Conservation (phyloP, 35 echinoderm and acorn worm species). For the Eucidaris tribuloides region DNA sequence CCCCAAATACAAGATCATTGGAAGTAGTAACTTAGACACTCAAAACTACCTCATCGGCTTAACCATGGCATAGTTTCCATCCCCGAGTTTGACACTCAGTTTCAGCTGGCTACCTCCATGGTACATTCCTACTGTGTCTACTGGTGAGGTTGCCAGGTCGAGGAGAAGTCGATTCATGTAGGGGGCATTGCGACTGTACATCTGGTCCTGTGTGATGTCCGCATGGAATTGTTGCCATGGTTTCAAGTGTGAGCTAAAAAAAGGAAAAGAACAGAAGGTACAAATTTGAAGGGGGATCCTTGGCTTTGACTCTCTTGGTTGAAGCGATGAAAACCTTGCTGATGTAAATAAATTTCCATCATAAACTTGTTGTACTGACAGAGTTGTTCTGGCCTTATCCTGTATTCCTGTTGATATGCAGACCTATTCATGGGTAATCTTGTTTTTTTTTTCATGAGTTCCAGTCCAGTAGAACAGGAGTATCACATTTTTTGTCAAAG, state of each 20-base stretch:
- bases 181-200: conserved; percentile 40
- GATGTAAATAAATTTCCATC: neutral
- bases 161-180: conserved; percentile 61
- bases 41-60: conserved; percentile 73
- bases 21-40: neutral
- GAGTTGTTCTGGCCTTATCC: no score
- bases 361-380: no score
- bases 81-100: conserved; percentile 45
- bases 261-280: neutral
- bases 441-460: no score
- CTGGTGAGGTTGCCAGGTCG: conserved; percentile 31
- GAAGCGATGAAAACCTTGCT: neutral
- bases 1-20: neutral
- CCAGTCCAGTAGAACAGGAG: no score
- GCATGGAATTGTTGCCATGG: conserved; percentile 48
- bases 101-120: conserved; percentile 69
- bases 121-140: conserved; percentile 43
- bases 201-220: conserved; percentile 58
- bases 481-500: no score
- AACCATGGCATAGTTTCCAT: conserved; percentile 74
- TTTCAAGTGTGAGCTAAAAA: neutral
- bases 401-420: no score
- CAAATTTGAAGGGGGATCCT: no score
- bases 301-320: neutral
- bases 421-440: no score